Evolutionary conservation across 2,888 invertebrate genomes (phyloP).

Genomic region (Synanthedon myopaeformis): DNA sequence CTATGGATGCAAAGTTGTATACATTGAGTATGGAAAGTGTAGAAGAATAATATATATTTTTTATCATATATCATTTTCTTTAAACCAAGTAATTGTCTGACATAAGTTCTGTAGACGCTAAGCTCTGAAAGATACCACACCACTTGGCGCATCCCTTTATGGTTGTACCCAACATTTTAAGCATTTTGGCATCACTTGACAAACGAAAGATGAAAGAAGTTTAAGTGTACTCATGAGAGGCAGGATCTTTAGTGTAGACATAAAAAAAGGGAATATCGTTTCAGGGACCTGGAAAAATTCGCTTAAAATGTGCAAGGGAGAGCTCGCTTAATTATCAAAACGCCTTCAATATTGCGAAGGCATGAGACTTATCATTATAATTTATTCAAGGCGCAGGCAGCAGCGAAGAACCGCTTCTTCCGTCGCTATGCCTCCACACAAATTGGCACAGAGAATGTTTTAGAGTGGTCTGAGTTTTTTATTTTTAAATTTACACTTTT

Average conservation of each 20-base stretch:
- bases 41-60: too few species aligned
- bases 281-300: conserved; percentile 38
- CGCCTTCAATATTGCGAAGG: conserved; percentile 62
- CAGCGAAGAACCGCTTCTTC: conserved; percentile 23
- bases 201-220: conserved; percentile 50
- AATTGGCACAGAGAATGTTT: conserved; percentile 8
- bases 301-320: conserved; percentile 28
- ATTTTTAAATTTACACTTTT: too few species aligned
- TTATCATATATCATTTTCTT: too few species aligned
- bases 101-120: too few species aligned
- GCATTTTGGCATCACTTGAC: conserved; percentile 26
- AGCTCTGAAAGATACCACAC: neutral
- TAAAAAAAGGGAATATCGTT: conserved; percentile 29
- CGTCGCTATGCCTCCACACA: conserved; percentile 6
- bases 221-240: conserved; percentile 39
- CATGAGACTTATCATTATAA: conserved; percentile 61
- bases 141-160: conserved; percentile 12
- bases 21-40: too few species aligned
- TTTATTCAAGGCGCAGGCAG: conserved; percentile 58
- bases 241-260: conserved; percentile 26
- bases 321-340: conserved; percentile 55
- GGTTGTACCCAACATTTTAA: conserved; percentile 13
- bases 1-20: too few species aligned
- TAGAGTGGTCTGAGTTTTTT: conserved; percentile 6
- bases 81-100: too few species aligned